Evolutionary conservation across 2,113 vertebrate genomes (phyloP), one percentile per base, ranked within the genome.

Genomic region (Progne subis): DNA sequence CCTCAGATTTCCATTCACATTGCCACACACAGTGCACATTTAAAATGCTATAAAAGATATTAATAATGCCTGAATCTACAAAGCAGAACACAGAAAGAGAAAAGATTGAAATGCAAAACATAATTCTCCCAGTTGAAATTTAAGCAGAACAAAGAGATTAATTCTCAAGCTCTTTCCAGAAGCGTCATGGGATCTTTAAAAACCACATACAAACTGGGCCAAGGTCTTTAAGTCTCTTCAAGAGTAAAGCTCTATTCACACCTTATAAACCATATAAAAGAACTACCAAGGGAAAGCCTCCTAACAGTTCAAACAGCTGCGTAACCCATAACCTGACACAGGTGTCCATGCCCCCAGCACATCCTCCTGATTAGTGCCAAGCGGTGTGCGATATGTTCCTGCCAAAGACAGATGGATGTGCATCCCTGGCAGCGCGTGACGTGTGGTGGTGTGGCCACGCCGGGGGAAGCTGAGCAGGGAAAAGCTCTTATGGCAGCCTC

Each of bases 151-250:
- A 55, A 55, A 0, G 10, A 96, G 94, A 95, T 96, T 95, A 85
- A 94, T 94, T 91, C 91, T 95, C 74, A 92, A 90, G 82, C 78
- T 90, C 90, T 91, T 49, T 89, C 11, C 2, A 93, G 88, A 93
- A 90, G 61, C 2, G 3, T 94, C 90, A 67, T 70, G 94, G 94
- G 95, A 95, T 94, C 91, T 96, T 95, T 94, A 94, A 95, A 96
- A 93, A 95, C 94, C 93, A 65, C 81, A 87, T 81, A 84, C 41
- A 88, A 87, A 77, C 20, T 0, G 0, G 63, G 91, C 94, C 92
- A 94, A 96, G 90, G 37, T 85, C 92, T 91, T 88, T 80, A 91
- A 96, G 81, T 63, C 57, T 50, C 74, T 84, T 91, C 70, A 85
- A 79, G 89, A 91, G 64, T 80, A 96, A 92, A 49, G 81, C 34